Conservation (phyloP, 2,797 vertebrate genomes). For the Enteromius fasciolatus region DNA sequence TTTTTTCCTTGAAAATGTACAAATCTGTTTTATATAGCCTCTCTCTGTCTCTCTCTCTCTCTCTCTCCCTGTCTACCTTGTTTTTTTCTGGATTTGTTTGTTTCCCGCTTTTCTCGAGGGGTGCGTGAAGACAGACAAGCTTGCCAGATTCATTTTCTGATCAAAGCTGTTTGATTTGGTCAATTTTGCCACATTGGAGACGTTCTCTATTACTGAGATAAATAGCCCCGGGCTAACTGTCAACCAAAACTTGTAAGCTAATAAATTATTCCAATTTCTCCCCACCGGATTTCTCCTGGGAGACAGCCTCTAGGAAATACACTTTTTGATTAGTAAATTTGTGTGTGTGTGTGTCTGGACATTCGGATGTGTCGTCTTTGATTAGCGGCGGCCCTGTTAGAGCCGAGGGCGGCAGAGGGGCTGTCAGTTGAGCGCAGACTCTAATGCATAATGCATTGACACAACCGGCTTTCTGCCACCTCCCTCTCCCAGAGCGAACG, state of each 20-base stretch:
- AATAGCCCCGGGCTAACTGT: slow-evolving; percentile 99
- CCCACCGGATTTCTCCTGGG: slow-evolving; percentile 96
- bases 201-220: slow-evolving; percentile 99
- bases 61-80: slow-evolving; percentile 40
- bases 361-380: slow-evolving; percentile 97
- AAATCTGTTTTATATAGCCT: slow-evolving; percentile 17
- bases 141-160: slow-evolving; percentile 99
- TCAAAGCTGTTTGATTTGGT: slow-evolving; percentile 99
- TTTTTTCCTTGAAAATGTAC: slow-evolving; percentile 5
- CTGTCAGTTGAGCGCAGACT: slow-evolving; percentile 91
- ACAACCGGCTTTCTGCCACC: slow-evolving; percentile 86
- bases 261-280: slow-evolving; percentile 99
- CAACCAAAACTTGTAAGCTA: slow-evolving; percentile 99
- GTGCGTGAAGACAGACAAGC: slow-evolving; percentile 90
- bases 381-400: slow-evolving; percentile 92
- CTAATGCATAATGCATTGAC: slow-evolving; percentile 99
- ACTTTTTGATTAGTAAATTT: slow-evolving; percentile 99
- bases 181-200: slow-evolving; percentile 99
- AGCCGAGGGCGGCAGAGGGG: slow-evolving; percentile 89
- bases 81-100: slow-evolving; percentile 85
- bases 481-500: slow-evolving; percentile 71
- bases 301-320: slow-evolving; percentile 99
- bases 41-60: not conserved
- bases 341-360: slow-evolving; percentile 94
- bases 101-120: slow-evolving; percentile 89